These are phyloP conservation scores for Trachelus tabidus DNA, from an alignment of 2,888 invertebrate species.

Conservation along the genomic window DNA sequence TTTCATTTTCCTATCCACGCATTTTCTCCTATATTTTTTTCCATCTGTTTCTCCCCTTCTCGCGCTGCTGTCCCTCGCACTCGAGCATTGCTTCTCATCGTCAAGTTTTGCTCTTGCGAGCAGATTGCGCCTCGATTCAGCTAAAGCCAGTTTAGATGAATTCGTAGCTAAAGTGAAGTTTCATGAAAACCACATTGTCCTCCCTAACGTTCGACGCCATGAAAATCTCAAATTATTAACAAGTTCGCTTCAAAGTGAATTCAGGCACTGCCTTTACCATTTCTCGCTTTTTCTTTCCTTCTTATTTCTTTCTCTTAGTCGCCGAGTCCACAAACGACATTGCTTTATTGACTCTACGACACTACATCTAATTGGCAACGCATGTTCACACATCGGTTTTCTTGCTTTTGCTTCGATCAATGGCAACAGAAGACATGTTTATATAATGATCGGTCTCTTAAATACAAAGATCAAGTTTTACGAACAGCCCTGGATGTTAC, in stretches of 20 bases:
- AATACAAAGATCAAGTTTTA: neutral
- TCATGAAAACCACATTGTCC: neutral
- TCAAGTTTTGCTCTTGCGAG: neutral
- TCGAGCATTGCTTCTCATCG: neutral
- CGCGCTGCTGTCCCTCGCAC: conserved; percentile 15
- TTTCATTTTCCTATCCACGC: neutral
- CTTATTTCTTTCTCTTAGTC: neutral
- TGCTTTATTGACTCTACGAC: neutral
- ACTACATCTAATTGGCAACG: neutral
- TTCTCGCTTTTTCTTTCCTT: neutral
- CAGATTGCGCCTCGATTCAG: conserved; percentile 12
- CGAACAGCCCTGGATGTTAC: neutral
- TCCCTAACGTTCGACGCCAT: neutral
- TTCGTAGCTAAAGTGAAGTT: neutral
- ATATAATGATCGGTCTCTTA: neutral
- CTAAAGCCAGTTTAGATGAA: conserved; percentile 35
- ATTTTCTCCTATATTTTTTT: conserved; percentile 4
- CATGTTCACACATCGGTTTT: neutral
- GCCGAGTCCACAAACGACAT: neutral
- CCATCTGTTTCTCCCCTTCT: conserved; percentile 11
- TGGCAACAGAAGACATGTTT: neutral
- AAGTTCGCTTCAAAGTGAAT: neutral
- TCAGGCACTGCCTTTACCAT: neutral
- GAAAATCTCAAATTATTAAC: neutral
- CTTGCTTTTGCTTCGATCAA: neutral